These are phyloP conservation scores for Botia kubotai DNA, from an alignment of 2,797 vertebrate species.

Conservation along the genomic window DNA sequence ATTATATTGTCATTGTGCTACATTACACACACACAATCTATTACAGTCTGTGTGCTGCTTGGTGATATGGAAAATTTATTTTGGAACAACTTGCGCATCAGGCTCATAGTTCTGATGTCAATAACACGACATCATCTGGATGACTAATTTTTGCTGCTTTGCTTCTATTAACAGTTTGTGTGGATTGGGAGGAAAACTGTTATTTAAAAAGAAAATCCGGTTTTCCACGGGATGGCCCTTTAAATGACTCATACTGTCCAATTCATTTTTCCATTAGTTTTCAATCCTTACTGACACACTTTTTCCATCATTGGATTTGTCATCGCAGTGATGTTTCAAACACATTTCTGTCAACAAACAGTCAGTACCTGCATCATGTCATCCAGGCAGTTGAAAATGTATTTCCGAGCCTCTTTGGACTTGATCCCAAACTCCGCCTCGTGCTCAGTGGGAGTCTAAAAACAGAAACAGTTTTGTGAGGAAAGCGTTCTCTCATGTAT, in stretches of 20 bases:
- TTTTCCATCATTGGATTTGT: too few species aligned
- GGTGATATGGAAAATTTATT: not conserved
- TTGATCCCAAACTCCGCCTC: conserved; percentile 96
- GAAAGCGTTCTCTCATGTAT: not conserved
- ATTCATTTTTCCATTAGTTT: too few species aligned
- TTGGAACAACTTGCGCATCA: not conserved
- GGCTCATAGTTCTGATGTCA: not conserved
- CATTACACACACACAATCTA: conserved; percentile 61
- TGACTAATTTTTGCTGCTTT: not conserved
- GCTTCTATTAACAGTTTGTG: not conserved
- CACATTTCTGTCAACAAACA: not conserved
- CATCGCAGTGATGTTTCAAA: too few species aligned
- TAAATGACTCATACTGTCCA: too few species aligned
- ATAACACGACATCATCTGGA: not conserved
- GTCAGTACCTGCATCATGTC: conserved; percentile 95
- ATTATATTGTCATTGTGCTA: too few species aligned
- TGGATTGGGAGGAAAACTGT: not conserved
- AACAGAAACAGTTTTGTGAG: not conserved
- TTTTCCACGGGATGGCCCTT: too few species aligned
- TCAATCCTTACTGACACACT: too few species aligned
- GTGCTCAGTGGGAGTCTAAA: conserved; percentile 91
- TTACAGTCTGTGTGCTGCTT: not conserved
- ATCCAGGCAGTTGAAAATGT: conserved; percentile 98
- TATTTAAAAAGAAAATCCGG: too few species aligned
- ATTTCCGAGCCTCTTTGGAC: conserved; percentile 98